Percentiles rank a stretch among this genome's conserved stretches.
These are phyloP conservation scores for Diaphora mendica DNA, from an alignment of 2,888 invertebrate genomes.

Conservation along the genomic window DNA sequence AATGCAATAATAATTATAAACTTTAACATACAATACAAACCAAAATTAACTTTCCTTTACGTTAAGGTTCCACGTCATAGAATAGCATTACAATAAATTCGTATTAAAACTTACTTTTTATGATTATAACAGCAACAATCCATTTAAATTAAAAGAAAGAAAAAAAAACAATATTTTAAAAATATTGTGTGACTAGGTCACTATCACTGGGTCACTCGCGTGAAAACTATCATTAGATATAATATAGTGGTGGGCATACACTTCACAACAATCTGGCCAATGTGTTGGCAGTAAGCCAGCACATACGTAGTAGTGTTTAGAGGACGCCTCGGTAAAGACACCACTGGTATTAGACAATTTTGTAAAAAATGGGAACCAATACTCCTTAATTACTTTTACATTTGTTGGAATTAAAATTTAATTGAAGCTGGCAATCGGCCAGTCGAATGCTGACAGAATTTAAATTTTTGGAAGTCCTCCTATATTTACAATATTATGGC, in stretches of 20 bases:
- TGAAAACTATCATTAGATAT: slow-evolving; percentile 29
- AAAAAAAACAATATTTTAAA: neutral
- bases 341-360: slow-evolving; percentile 15
- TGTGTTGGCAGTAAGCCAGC: slow-evolving; percentile 37
- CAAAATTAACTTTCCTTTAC: no score
- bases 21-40: no score
- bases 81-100: no score
- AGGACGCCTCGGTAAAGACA: slow-evolving; percentile 37
- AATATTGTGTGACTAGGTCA: slow-evolving; percentile 31
- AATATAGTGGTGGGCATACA: slow-evolving; percentile 19
- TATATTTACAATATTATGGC: neutral
- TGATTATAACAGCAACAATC: neutral
- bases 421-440: no score
- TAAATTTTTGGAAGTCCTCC: no score
- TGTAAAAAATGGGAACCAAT: slow-evolving; percentile 5
- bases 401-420: no score
- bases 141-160: no score
- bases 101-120: no score
- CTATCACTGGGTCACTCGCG: slow-evolving; percentile 37
- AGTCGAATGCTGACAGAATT: no score
- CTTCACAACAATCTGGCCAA: slow-evolving; percentile 16
- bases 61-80: no score
- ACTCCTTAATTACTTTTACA: neutral
- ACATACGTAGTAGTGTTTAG: slow-evolving; percentile 26
- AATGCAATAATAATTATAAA: no score